phyloP scores from a whole-genome alignment of 2,888 invertebrate genomes.

The Anorthoa munda region DNA sequence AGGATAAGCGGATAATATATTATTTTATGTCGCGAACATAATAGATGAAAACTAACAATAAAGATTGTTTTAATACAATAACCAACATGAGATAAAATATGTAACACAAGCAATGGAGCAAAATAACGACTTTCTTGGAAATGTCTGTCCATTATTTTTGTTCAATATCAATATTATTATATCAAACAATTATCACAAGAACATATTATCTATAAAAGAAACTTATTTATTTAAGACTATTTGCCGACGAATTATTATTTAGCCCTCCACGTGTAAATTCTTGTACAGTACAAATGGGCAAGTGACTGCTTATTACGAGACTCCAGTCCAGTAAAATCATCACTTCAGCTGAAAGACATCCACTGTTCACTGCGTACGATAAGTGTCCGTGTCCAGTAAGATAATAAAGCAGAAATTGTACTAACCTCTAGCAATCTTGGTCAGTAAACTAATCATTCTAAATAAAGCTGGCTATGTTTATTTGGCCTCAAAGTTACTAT shows the following conservation, averaged over 20 bases:
- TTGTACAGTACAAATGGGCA: neutral
- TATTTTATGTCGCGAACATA: neutral
- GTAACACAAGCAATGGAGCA: neutral
- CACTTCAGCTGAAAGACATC: no score
- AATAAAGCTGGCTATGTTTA: neutral
- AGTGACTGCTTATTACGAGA: neutral
- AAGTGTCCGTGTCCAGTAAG: neutral
- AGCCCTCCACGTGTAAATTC: no score
- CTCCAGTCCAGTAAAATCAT: neutral
- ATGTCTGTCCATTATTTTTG: neutral
- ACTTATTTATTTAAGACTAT: neutral
- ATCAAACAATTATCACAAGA: conserved; percentile 4
- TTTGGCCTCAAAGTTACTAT: neutral
- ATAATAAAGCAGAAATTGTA: neutral
- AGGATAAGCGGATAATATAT: neutral
- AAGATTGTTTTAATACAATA: neutral
- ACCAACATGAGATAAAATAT: neutral
- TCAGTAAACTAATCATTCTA: neutral
- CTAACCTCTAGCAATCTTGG: neutral
- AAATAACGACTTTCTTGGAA: conserved; percentile 6
- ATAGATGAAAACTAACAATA: neutral
- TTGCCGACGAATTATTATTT: neutral
- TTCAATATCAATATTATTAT: conserved; percentile 20
- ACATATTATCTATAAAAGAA: neutral
- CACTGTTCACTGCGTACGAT: no score